A percentile compares a stretch with the other conserved stretches of the same genome.
Evolutionary conservation across 2,113 vertebrate species (phyloP).

Genomic region (Hippocampus mohnikei): DNA sequence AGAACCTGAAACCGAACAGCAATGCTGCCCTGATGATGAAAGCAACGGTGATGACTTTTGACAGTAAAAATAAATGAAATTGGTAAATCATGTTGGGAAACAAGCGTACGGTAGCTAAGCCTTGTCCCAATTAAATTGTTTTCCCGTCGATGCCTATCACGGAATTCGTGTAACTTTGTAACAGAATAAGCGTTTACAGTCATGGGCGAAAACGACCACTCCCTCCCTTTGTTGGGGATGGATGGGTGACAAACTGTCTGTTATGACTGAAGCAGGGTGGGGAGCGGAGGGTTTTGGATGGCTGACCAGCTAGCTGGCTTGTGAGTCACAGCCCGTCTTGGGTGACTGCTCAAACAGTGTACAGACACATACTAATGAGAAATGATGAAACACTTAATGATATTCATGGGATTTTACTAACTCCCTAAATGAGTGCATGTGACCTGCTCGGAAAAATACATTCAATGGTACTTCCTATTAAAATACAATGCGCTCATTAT

Average conservation of each 20-base stretch:
- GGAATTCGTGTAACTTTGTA: too few species aligned
- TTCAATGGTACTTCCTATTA: slow-evolving; percentile 32
- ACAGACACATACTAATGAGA: slow-evolving; percentile 27
- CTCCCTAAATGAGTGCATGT: slow-evolving; percentile 14
- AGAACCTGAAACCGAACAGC: too few species aligned
- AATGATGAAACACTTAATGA: slow-evolving; percentile 25
- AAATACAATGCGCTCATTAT: slow-evolving; percentile 33
- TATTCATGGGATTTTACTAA: slow-evolving; percentile 23
- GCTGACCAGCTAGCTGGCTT: slow-evolving; percentile 22
- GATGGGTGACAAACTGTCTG: slow-evolving; percentile 22
- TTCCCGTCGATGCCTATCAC: not conserved
- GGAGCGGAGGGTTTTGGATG: slow-evolving; percentile 15
- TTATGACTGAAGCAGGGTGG: slow-evolving; percentile 37
- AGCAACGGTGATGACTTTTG: too few species aligned
- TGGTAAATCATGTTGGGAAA: not conserved
- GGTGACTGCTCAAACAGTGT: slow-evolving; percentile 47
- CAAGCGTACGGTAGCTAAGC: not conserved
- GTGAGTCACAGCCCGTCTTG: slow-evolving; percentile 59
- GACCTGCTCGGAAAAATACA: slow-evolving; percentile 8
- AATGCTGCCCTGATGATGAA: too few species aligned
- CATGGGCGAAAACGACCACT: not conserved
- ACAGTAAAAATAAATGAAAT: not conserved
- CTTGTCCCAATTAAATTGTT: not conserved
- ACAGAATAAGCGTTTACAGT: not conserved
- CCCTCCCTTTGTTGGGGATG: slow-evolving; percentile 3